Evolutionary conservation across 2,888 invertebrate species (phyloP), one percentile per base, ranked within the genome.

Genomic region (Eupsilia transversa): DNA sequence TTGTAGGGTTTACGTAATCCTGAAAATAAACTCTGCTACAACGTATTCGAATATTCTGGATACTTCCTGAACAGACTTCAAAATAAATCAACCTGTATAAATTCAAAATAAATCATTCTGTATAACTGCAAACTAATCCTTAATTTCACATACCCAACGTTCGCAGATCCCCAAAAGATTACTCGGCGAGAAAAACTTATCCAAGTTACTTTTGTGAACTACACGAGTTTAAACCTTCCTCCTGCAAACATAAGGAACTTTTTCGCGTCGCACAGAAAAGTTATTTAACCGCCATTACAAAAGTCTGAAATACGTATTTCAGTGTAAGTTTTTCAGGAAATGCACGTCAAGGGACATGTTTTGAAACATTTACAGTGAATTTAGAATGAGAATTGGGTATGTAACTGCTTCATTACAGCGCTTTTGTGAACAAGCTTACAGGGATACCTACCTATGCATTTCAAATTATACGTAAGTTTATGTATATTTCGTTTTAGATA

Each of bases 301-400:
- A 64, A 60, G 68, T 63, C 76, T 74, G 56, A 74, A 86, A 84
- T 85, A 74, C 76, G 59, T 74, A 59, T 84, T 86, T 63, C 64
- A 73, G 84, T 69, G 4, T 46, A 84, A 77, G 70, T 72, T 84
- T 74, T 84, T 67, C 71, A 75, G 86, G 71, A 84, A 85, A 78
- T 74, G 70, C 57, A 75, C 72, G 86, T 76, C 84, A 57, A 41
- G 84, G 82, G 75, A 86, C 72, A 61, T 78, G 85, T 78, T 81
- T 75, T 61, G 52, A 67, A 84, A 85, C 72, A 86, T 84, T 78
- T 74, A 84, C 67, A 49, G n/a, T 52, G 69, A 69, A 75, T 80
- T n/a, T 70, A 67, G 64, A 77, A 74, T 70, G 60, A 68, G 46
- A 65, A 82, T 75, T 65, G 63, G 43, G 46, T 27, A 63, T 80